Evolutionary conservation across 2,888 invertebrate species (phyloP).

Genomic region (Drosophila colorata): DNA sequence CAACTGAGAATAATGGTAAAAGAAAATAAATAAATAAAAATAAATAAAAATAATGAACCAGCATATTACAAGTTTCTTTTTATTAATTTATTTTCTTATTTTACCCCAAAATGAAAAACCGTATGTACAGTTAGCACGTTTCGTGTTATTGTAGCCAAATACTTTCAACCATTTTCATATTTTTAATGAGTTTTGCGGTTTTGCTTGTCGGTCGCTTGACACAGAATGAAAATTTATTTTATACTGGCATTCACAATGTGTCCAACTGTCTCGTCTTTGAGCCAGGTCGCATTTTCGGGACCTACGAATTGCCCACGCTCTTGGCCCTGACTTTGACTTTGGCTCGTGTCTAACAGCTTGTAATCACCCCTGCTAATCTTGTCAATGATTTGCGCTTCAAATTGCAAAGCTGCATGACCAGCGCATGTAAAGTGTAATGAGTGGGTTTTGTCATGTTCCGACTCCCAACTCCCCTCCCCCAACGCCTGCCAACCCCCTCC

Average conservation of each 20-base stretch:
- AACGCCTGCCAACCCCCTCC: too few species aligned
- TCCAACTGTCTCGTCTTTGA: slow-evolving; percentile 33
- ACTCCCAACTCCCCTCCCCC: not conserved
- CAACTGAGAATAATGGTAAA: slow-evolving; percentile 2
- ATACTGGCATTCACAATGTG: slow-evolving; percentile 37
- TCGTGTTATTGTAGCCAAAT: slow-evolving; percentile 20
- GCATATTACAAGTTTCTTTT: slow-evolving; percentile 7
- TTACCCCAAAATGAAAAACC: not conserved
- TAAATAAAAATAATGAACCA: slow-evolving; percentile 20
- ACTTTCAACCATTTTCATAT: slow-evolving; percentile 42
- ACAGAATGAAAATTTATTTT: slow-evolving; percentile 20
- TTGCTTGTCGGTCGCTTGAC: not conserved
- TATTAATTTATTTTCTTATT: not conserved
- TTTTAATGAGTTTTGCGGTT: slow-evolving; percentile 57
- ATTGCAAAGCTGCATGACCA: slow-evolving; percentile 67
- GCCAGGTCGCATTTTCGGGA: slow-evolving; percentile 25
- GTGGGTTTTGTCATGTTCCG: slow-evolving; percentile 17
- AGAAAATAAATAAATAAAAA: not conserved
- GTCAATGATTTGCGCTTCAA: slow-evolving; percentile 62
- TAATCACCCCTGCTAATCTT: slow-evolving; percentile 43
- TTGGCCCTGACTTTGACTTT: slow-evolving; percentile 2
- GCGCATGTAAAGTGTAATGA: slow-evolving; percentile 49
- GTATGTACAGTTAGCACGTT: slow-evolving; percentile 5
- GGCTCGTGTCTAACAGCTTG: slow-evolving; percentile 13
- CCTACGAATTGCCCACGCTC: slow-evolving; percentile 6